Conservation (phyloP, 2,113 vertebrate species). For the Aphelocoma coerulescens region DNA sequence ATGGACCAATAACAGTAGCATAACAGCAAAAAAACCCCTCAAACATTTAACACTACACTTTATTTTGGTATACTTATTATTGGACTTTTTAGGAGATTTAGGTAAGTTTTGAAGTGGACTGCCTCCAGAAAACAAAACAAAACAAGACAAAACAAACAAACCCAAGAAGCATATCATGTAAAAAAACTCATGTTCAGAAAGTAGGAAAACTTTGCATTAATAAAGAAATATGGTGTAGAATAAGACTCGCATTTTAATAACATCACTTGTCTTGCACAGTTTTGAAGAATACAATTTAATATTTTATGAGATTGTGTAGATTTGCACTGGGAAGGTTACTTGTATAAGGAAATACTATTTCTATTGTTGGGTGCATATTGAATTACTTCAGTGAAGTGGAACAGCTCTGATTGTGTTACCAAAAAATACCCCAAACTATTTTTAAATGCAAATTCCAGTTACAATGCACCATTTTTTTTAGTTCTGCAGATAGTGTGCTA, state of each 20-base stretch:
- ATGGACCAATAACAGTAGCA: not conserved
- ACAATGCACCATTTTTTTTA: not conserved
- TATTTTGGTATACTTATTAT: not conserved
- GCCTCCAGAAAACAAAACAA: not conserved
- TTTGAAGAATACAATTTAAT: not conserved
- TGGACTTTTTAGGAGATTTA: not conserved
- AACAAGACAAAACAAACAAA: no score
- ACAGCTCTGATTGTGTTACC: not conserved
- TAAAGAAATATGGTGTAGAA: not conserved
- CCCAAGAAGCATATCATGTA: not conserved
- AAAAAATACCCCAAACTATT: not conserved
- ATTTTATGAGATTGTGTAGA: not conserved
- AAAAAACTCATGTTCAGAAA: not conserved
- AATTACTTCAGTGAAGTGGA: slow-evolving; percentile 13
- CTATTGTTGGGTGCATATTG: not conserved
- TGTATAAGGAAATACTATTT: not conserved
- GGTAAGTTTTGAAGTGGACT: not conserved
- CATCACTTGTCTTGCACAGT: not conserved
- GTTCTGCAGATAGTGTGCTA: not conserved
- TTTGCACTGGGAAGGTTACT: not conserved
- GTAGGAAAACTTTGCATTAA: not conserved
- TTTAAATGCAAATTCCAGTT: not conserved
- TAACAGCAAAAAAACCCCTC: accelerated
- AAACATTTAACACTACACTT: not conserved
- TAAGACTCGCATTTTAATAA: not conserved